phyloP scores from a whole-genome alignment of 2,113 vertebrate species.

The Zapornia atra region DNA sequence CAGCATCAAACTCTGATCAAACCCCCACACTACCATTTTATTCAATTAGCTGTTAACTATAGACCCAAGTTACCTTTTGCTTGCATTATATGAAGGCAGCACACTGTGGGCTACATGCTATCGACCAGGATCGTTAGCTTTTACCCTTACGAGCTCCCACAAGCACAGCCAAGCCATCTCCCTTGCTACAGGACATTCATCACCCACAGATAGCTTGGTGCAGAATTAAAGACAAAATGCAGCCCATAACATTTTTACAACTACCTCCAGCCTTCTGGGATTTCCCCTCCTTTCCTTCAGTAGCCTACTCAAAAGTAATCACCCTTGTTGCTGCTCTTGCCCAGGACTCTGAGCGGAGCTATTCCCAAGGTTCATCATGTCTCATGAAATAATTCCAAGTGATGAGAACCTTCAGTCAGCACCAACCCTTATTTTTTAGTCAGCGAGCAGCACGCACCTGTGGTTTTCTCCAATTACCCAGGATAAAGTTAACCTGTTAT shows the following conservation, averaged over 20 bases:
- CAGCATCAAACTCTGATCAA: background rate
- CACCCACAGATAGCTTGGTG: background rate
- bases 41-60: background rate
- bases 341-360: background rate
- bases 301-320: background rate
- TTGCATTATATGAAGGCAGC: accelerated
- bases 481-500: background rate
- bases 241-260: background rate
- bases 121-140: background rate
- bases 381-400: background rate
- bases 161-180: background rate
- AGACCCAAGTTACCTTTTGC: background rate
- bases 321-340: background rate
- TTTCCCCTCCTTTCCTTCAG: background rate
- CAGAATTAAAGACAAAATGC: background rate
- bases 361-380: background rate
- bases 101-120: background rate
- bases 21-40: background rate
- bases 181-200: background rate
- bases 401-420: background rate
- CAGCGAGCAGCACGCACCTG: background rate
- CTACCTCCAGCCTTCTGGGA: background rate
- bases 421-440: background rate
- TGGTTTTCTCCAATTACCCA: background rate
- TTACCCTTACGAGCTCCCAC: background rate